These are phyloP conservation scores for Catagonus wagneri DNA, from an alignment of 2,113 vertebrate genomes.

Conservation along the genomic window DNA sequence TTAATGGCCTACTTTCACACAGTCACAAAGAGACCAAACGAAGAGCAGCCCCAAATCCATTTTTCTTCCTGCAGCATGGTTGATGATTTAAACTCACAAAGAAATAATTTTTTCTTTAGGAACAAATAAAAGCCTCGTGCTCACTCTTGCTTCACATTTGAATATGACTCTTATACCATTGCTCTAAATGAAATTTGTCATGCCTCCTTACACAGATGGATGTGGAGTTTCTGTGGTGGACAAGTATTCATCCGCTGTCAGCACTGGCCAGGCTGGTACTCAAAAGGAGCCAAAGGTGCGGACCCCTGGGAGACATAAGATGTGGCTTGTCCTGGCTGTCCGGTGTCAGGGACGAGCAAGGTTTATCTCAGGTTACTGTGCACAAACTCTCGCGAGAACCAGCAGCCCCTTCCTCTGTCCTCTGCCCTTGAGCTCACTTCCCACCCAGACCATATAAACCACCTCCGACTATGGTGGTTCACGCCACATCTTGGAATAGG, in stretches of 20 bases:
- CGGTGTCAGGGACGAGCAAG: fast-evolving
- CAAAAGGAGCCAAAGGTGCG: conserved; percentile 33
- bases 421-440: not conserved
- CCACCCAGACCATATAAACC: not conserved
- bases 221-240: conserved; percentile 65
- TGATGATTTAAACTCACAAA: conserved; percentile 48
- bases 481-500: not conserved
- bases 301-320: conserved; percentile 18
- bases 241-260: not conserved
- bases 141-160: conserved; percentile 51
- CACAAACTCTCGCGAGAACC: not conserved
- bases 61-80: conserved; percentile 7
- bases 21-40: not conserved
- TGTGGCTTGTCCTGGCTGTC: not conserved
- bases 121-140: conserved; percentile 67
- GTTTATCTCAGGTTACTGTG: fast-evolving
- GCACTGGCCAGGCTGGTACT: not conserved
- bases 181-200: conserved; percentile 62
- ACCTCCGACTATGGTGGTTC: not conserved
- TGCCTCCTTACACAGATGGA: conserved; percentile 39
- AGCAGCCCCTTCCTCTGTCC: not conserved
- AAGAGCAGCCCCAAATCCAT: not conserved
- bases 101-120: conserved; percentile 20
- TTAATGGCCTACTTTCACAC: not conserved
- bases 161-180: conserved; percentile 3